Percentiles rank a stretch among this genome's conserved stretches.
phyloP scores from a whole-genome alignment of 2,113 vertebrate genomes.

The Leptobrachium leishanense region DNA sequence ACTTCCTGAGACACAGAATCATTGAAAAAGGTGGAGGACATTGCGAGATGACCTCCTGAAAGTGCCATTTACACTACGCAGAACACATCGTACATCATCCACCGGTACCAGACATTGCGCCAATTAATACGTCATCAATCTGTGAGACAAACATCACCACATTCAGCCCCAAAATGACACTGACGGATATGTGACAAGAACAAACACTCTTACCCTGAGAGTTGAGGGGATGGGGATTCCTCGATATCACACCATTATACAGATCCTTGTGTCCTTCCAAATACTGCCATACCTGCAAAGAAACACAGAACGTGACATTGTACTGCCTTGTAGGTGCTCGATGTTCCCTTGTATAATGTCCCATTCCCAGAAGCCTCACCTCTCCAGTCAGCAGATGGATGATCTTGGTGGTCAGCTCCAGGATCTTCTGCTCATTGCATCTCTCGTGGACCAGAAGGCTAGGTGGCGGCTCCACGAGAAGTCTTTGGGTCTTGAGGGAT shows the following conservation, averaged over 20 bases:
- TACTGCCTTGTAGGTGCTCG: background rate
- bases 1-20: too few relatives aligned
- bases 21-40: too few relatives aligned
- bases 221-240: background rate
- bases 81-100: too few relatives aligned
- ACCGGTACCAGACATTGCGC: too few relatives aligned
- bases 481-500: background rate
- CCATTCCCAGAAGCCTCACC: background rate
- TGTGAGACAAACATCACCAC: too few relatives aligned
- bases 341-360: background rate
- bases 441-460: background rate
- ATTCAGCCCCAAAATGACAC: too few relatives aligned
- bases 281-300: background rate
- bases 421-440: slow-evolving; percentile 10
- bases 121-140: too few relatives aligned
- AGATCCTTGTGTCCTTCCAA: slow-evolving; percentile 1
- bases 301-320: background rate
- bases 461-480: background rate
- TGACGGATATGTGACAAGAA: too few relatives aligned
- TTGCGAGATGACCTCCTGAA: too few relatives aligned
- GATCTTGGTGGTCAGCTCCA: background rate
- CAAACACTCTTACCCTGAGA: background rate
- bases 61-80: too few relatives aligned
- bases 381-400: slow-evolving; percentile 13
- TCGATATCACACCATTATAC: background rate